Conservation (phyloP, 2,888 invertebrate species). For the Tenthredo notha region DNA sequence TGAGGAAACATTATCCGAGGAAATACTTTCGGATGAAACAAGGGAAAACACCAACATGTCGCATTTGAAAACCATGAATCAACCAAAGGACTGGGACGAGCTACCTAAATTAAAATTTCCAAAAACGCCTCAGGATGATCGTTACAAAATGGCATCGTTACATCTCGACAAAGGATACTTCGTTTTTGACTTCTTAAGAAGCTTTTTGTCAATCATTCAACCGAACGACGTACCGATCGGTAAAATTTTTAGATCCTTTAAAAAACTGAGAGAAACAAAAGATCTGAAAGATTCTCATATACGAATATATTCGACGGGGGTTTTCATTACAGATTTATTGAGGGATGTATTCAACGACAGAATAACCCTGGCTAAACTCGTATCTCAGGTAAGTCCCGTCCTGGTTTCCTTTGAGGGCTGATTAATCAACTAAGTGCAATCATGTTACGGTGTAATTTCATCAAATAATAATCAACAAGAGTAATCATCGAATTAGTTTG, state of each 20-base stretch:
- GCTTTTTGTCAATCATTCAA: slow-evolving; percentile 83
- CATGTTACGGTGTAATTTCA: neutral
- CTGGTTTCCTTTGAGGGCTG: neutral
- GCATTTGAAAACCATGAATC: slow-evolving; percentile 66
- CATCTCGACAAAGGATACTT: slow-evolving; percentile 83
- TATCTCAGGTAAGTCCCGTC: slow-evolving; percentile 72
- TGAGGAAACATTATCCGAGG: slow-evolving; percentile 54
- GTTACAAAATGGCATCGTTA: slow-evolving; percentile 78
- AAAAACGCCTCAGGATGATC: slow-evolving; percentile 66
- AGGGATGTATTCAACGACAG: slow-evolving; percentile 75
- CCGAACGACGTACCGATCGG: slow-evolving; percentile 84
- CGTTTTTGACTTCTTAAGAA: slow-evolving; percentile 83
- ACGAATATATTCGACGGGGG: neutral
- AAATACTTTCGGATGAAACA: slow-evolving; percentile 55
- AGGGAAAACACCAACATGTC: slow-evolving; percentile 67
- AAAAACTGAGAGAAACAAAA: neutral
- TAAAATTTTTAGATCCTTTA: slow-evolving; percentile 75
- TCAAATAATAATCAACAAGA: neutral
- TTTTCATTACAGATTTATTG: slow-evolving; percentile 73
- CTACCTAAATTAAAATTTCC: slow-evolving; percentile 71
- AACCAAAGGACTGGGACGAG: slow-evolving; percentile 66
- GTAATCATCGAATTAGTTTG: neutral
- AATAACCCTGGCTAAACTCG: slow-evolving; percentile 71
- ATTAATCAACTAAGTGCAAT: neutral
- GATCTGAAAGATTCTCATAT: neutral